phyloP scores from a whole-genome alignment of 2,888 invertebrate species.

The Trissolcus brochymenae region DNA sequence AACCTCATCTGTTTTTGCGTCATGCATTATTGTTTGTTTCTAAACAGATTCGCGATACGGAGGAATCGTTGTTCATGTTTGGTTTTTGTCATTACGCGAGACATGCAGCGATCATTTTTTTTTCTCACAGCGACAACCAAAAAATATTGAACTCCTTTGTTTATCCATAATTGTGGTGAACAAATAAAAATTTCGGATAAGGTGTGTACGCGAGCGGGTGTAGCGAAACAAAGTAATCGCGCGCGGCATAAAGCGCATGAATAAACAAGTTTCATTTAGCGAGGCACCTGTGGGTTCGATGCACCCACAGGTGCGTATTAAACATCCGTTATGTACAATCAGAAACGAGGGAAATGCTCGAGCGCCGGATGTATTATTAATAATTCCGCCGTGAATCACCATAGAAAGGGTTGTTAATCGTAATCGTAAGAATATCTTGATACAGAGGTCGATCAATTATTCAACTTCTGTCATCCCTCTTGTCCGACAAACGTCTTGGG shows the following conservation, averaged over 20 bases:
- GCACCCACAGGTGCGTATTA: constrained; percentile 55
- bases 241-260: constrained; percentile 48
- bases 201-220: constrained; percentile 12
- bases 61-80: no score
- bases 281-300: constrained; percentile 52
- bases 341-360: constrained; percentile 66
- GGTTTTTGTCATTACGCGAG: no score
- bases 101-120: neutral
- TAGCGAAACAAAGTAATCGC: constrained; percentile 54
- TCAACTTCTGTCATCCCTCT: constrained; percentile 70
- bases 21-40: no score
- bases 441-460: constrained; percentile 71
- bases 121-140: neutral
- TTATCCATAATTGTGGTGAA: constrained; percentile 15
- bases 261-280: constrained; percentile 54
- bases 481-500: constrained; percentile 60
- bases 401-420: constrained; percentile 65
- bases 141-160: neutral
- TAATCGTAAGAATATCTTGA: constrained; percentile 72
- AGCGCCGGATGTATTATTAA: constrained; percentile 67
- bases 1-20: no score
- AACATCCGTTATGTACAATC: constrained; percentile 63
- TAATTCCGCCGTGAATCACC: constrained; percentile 67
- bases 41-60: no score
- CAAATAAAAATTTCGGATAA: constrained; percentile 45